Percentiles rank a stretch among this genome's conserved stretches.
Conservation (phyloP, 1,140 invertebrate genomes). For the Thaumatotibia leucotreta region DNA sequence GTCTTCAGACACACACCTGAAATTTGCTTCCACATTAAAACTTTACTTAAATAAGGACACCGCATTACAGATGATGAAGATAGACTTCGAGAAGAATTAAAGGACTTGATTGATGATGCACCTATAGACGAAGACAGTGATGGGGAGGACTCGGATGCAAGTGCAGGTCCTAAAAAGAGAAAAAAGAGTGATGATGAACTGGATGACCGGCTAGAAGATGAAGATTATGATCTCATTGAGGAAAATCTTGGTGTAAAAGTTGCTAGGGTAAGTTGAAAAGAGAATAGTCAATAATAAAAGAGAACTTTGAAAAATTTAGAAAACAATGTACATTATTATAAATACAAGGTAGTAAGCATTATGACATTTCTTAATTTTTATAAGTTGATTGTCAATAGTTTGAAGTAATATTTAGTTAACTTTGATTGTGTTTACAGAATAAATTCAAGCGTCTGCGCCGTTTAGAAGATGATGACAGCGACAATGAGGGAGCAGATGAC, state of each 20-base stretch:
- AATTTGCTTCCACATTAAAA: too few relatives aligned
- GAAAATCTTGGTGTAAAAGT: conserved; percentile 99
- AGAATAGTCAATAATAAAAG: too few relatives aligned
- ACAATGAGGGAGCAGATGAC: conserved; percentile 87
- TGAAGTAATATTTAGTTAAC: too few relatives aligned
- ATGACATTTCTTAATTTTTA: too few relatives aligned
- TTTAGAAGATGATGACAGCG: conserved; percentile 92
- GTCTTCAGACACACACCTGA: too few relatives aligned
- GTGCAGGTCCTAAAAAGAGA: conserved; percentile 83
- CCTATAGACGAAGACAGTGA: conserved; percentile 92
- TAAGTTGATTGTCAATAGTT: too few relatives aligned
- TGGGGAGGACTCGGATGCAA: conserved; percentile 87
- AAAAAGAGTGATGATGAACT: conserved; percentile 90
- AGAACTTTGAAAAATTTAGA: too few relatives aligned
- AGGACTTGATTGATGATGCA: conserved; percentile 96
- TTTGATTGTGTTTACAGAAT: conserved; percentile 78
- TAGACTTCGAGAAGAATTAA: conserved; percentile 87
- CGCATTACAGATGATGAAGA: conserved; percentile 88
- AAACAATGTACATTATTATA: too few relatives aligned
- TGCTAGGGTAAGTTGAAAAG: conserved; percentile 81
- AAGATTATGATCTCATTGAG: conserved; percentile 98
- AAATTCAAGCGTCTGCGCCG: conserved; percentile 90
- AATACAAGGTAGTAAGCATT: too few relatives aligned
- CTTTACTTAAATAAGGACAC: too few relatives aligned
- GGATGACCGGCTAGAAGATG: conserved; percentile 96